Evolutionary conservation across 1,140 invertebrate species (phyloP).

Genomic region (Drosophila funebris): DNA sequence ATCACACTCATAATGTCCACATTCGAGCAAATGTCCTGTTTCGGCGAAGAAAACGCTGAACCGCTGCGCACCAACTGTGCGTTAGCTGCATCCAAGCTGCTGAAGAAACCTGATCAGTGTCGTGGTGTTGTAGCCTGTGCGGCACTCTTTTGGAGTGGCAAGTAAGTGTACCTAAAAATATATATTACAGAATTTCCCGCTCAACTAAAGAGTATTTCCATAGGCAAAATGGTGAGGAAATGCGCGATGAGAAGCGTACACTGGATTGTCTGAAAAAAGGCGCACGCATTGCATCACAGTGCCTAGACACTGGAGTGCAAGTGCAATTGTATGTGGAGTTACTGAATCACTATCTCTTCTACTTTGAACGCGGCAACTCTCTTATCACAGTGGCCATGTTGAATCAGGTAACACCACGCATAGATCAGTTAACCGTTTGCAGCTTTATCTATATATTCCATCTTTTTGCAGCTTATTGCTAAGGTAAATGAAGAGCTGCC

Average conservation of each 20-base stretch:
- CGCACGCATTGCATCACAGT: slow-evolving; percentile 96
- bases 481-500: slow-evolving; percentile 97
- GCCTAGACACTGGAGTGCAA: slow-evolving; percentile 98
- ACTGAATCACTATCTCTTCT: slow-evolving; percentile 97
- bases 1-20: slow-evolving; percentile 98
- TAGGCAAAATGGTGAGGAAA: slow-evolving; percentile 85
- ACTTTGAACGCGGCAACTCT: slow-evolving; percentile 96
- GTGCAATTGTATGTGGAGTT: slow-evolving; percentile 98
- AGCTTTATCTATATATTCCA: neutral
- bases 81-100: slow-evolving; percentile 95
- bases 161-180: slow-evolving; percentile 76
- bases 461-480: slow-evolving; percentile 90
- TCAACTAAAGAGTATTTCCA: neutral
- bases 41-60: slow-evolving; percentile 98
- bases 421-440: neutral
- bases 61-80: slow-evolving; percentile 97
- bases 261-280: slow-evolving; percentile 98
- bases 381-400: slow-evolving; percentile 87
- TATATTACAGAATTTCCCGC: neutral
- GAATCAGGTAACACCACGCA: slow-evolving; percentile 85
- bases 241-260: slow-evolving; percentile 95
- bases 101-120: slow-evolving; percentile 99
- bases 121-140: slow-evolving; percentile 95
- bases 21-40: slow-evolving; percentile 96
- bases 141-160: slow-evolving; percentile 98